These are phyloP conservation scores for Anthonomus grandis DNA, from an alignment of 1,140 invertebrate species.

Conservation along the genomic window DNA sequence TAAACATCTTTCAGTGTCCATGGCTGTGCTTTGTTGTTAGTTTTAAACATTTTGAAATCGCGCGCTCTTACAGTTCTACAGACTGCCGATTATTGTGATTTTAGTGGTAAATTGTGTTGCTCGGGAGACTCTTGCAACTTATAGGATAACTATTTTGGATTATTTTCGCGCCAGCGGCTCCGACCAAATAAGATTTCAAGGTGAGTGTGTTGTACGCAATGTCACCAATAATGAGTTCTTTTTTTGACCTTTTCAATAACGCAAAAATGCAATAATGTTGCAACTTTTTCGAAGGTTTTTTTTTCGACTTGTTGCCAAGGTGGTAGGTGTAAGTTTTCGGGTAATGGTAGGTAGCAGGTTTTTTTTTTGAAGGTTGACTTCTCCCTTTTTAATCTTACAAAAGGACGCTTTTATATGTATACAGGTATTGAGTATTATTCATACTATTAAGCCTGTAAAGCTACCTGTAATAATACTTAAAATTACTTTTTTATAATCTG, in stretches of 20 bases:
- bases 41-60: slow-evolving; percentile 9
- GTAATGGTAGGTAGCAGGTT: not conserved
- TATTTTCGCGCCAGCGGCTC: slow-evolving; percentile 5
- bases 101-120: not conserved
- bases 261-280: slow-evolving; percentile 9
- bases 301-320: not conserved
- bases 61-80: not conserved
- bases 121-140: not conserved
- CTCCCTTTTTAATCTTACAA: not conserved
- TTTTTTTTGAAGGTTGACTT: not conserved
- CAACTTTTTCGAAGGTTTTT: slow-evolving; percentile 19
- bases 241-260: slow-evolving; percentile 27
- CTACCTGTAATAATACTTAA: too few species aligned
- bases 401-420: not conserved
- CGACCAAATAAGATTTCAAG: slow-evolving; percentile 23
- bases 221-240: slow-evolving; percentile 20
- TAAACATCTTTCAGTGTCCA: too few species aligned
- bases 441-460: too few species aligned
- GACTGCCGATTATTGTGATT: not conserved
- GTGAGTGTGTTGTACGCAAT: slow-evolving; percentile 24
- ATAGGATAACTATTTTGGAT: slow-evolving; percentile 10
- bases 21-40: slow-evolving; percentile 26
- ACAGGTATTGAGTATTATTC: not conserved
- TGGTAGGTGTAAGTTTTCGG: not conserved
- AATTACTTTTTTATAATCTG: too few species aligned